Evolutionary conservation across 2,113 vertebrate genomes (phyloP), one percentile per base, ranked within the genome.

Genomic region (Hydrochoerus hydrochaeris): DNA sequence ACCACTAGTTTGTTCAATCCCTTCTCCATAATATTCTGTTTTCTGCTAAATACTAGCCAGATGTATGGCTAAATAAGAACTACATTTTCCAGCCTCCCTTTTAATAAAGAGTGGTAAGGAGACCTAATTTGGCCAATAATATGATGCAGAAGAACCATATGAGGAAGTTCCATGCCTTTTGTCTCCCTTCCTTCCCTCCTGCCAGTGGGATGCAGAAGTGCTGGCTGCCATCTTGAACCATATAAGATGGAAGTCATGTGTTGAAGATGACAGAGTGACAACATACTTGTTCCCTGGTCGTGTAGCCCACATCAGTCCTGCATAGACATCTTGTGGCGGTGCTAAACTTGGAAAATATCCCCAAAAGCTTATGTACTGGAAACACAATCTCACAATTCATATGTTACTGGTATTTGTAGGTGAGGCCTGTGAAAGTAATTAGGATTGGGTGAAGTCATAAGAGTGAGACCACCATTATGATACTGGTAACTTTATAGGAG

Each of bases 101-200:
- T 94, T 5, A 67, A 24, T 85, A 85, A n/a, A 8, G 38, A 88
- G 28, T 67, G 62, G 17, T 30, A 67, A 63, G 13, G 4, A 93
- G 90, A 95, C 38, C 83, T 44, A 90, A 78, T 58, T 90, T 58
- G 49, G 19, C 75, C 73, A 86, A 41, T n/a, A 58, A 60, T n/a
- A 16, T 85, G 73, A 32, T 24, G 1, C 60, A 49, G 26, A 92
- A 80, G 28, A 57, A 52, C 20, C 71, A 24, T 67, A 35, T 8
- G 30, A 77, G 52, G 32, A 52, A 81, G 57, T 80, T 19, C 8
- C 10, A 24, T 13, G 14, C 6, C 22, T 49, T 80, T 67, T 60
- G 13, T 62, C 28, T 3, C 35, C 38, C 17, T 20, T 10, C 30
- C 83, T 13, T 81, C 38, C 44, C 35, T 91, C 38, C 38, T 88